phyloP scores from a whole-genome alignment of 2,797 vertebrate species.

The Heliangelus exortis region DNA sequence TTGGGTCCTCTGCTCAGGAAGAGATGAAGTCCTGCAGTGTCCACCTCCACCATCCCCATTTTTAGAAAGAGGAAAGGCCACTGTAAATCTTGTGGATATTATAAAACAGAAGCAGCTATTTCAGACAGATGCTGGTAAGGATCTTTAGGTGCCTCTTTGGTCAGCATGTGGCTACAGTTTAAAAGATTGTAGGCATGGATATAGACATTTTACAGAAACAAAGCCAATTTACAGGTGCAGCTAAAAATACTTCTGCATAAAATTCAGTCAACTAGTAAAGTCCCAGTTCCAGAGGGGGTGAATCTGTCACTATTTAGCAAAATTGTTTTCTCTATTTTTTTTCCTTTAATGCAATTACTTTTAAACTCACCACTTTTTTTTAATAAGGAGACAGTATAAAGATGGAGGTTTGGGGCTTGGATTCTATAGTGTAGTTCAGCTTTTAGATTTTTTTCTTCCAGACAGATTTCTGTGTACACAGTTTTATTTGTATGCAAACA shows the following conservation, averaged over 20 bases:
- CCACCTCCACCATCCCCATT: background rate
- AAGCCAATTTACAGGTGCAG: background rate
- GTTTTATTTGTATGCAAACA: slow-evolving; percentile 41
- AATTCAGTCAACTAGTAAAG: background rate
- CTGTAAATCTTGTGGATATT: background rate
- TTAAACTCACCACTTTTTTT: background rate
- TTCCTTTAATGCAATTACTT: background rate
- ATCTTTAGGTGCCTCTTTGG: background rate
- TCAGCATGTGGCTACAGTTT: background rate
- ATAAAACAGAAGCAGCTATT: background rate
- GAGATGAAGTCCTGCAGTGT: background rate
- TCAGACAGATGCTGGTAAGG: background rate
- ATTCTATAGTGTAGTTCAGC: background rate
- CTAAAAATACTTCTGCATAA: background rate
- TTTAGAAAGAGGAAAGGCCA: background rate
- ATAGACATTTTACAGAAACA: background rate
- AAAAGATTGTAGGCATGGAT: background rate
- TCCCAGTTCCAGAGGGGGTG: background rate
- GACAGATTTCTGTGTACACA: background rate
- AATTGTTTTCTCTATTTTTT: background rate
- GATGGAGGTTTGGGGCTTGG: background rate
- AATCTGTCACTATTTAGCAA: background rate
- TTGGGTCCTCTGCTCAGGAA: background rate
- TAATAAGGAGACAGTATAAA: background rate
- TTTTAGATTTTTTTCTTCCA: background rate